A percentile compares a stretch with the other conserved stretches of the same genome.
Conservation (phyloP, 2,113 vertebrate species). For the Trichechus manatus region DNA sequence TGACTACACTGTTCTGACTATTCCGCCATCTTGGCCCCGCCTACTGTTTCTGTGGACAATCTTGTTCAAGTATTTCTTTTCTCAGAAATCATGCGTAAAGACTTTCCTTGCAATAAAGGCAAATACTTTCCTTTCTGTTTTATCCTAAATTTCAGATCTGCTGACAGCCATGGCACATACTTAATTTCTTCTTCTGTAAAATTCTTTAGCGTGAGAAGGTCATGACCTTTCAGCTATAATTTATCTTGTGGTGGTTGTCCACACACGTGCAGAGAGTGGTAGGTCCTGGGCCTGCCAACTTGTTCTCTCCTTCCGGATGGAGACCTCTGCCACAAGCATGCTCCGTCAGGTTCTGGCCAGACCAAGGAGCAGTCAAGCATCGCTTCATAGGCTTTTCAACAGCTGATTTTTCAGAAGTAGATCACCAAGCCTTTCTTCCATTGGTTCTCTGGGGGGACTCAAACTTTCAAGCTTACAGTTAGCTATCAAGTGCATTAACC, state of each 20-base stretch:
- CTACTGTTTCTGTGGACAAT: slow-evolving; percentile 95
- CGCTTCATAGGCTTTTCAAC: not conserved
- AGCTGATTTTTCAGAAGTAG: not conserved
- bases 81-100: slow-evolving; percentile 98
- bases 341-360: no score
- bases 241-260: slow-evolving; percentile 80
- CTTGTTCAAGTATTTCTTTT: slow-evolving; percentile 98
- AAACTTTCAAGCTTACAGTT: no score
- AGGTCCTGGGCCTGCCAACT: no score
- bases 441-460: no score
- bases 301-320: no score
- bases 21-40: no score
- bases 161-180: slow-evolving; percentile 93
- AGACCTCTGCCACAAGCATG: no score
- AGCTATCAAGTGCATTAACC: no score
- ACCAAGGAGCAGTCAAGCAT: no score
- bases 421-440: not conserved
- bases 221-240: slow-evolving; percentile 91
- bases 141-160: slow-evolving; percentile 94
- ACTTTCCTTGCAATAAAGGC: slow-evolving; percentile 95
- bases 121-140: slow-evolving; percentile 94
- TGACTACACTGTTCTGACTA: no score
- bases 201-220: slow-evolving; percentile 93
- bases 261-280: not conserved
- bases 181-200: slow-evolving; percentile 94